Conservation (phyloP, 2,797 vertebrate genomes). For the Botia kubotai region DNA sequence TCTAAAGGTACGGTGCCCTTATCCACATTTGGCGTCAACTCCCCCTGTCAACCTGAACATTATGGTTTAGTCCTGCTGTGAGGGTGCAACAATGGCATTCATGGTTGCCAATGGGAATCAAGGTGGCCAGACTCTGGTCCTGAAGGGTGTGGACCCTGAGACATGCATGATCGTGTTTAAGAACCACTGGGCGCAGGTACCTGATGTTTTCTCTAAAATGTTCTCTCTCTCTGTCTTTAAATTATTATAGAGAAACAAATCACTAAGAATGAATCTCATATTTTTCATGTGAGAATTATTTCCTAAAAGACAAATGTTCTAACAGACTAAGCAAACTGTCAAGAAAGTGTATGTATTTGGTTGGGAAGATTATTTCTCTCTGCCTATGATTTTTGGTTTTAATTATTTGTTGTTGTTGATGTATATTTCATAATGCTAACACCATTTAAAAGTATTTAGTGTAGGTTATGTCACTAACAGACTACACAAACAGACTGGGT, state of each 20-base stretch:
- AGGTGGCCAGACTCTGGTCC: constrained; percentile 82
- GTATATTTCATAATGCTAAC: too few relatives aligned
- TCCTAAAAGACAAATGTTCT: too few relatives aligned
- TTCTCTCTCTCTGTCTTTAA: neutral
- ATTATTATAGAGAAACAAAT: neutral
- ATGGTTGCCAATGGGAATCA: constrained; percentile 81
- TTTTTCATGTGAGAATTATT: too few relatives aligned
- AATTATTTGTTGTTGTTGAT: too few relatives aligned
- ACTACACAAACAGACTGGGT: too few relatives aligned
- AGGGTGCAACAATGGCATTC: constrained; percentile 84
- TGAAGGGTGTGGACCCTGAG: constrained; percentile 94
- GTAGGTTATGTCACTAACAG: too few relatives aligned
- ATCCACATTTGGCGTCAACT: constrained; percentile 60
- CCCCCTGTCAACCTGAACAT: constrained; percentile 61
- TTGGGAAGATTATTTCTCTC: too few relatives aligned
- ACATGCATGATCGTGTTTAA: constrained; percentile 99
- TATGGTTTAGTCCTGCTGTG: constrained; percentile 82
- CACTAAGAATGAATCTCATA: too few relatives aligned
- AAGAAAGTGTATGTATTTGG: too few relatives aligned
- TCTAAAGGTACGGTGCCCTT: constrained; percentile 51
- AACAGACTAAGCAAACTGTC: too few relatives aligned
- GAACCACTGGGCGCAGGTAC: constrained; percentile 99
- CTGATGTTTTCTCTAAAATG: neutral
- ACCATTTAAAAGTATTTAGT: too few relatives aligned
- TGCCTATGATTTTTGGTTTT: too few relatives aligned